Conservation (phyloP, 2,797 vertebrate genomes). For the Anniella stebbinsi region DNA sequence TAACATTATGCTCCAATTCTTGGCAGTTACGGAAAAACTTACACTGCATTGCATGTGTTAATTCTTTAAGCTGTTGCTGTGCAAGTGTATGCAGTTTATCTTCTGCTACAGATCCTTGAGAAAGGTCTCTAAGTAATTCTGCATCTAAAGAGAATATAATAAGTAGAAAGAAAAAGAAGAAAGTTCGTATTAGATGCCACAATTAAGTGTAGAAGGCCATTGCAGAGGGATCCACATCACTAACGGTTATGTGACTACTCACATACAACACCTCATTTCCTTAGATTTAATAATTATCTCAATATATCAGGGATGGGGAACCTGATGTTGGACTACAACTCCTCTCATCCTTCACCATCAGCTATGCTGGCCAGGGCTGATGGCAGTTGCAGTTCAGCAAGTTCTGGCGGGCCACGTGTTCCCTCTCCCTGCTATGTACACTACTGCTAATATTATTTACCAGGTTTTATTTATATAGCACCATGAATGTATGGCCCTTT, state of each 20-base stretch:
- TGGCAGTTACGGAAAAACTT: constrained; percentile 67
- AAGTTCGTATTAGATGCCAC: neutral
- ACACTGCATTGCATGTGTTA: constrained; percentile 89
- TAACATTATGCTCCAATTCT: neutral
- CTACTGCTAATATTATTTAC: neutral
- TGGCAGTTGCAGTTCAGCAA: no score
- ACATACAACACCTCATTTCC: neutral
- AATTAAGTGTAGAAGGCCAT: neutral
- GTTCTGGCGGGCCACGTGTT: no score
- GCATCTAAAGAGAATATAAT: constrained; percentile 79
- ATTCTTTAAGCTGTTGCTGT: constrained; percentile 83
- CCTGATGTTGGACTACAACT: no score
- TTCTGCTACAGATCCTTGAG: constrained; percentile 83
- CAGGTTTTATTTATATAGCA: neutral
- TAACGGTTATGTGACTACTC: neutral
- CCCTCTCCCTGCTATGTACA: no score
- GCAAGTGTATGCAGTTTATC: constrained; percentile 85
- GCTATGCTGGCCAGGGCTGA: no score
- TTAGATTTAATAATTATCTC: neutral
- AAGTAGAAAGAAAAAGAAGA: neutral
- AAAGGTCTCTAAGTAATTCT: constrained; percentile 87
- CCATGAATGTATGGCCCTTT: neutral
- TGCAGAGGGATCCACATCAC: neutral
- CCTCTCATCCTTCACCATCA: no score
- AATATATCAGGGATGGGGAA: neutral